Evolutionary conservation across 2,888 invertebrate genomes (phyloP).

Genomic region (Meta bourneti): DNA sequence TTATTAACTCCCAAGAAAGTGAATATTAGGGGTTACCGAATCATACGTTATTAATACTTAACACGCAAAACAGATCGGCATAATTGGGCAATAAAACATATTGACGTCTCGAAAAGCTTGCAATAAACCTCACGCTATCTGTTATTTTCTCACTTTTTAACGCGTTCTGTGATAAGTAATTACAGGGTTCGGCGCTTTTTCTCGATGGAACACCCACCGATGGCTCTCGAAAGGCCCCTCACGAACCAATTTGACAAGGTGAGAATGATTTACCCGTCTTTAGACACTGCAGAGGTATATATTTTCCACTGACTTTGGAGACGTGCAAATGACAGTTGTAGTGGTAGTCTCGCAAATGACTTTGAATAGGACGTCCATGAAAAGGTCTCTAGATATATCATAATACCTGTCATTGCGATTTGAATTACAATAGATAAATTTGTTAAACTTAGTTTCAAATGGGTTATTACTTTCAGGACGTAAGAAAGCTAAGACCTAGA

Average conservation of each 20-base stretch:
- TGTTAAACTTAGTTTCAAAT: too few species aligned
- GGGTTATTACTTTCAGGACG: too few species aligned
- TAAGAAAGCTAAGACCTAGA: too few species aligned
- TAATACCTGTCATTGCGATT: too few species aligned
- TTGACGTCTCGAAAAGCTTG: not conserved
- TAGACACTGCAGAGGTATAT: constrained; percentile 4
- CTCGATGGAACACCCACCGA: not conserved
- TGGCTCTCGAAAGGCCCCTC: not conserved
- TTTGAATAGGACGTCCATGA: too few species aligned
- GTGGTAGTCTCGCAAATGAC: not conserved
- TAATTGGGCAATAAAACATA: constrained; percentile 57
- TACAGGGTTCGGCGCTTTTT: constrained; percentile 16
- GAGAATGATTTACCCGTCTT: constrained; percentile 24
- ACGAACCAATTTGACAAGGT: constrained; percentile 28
- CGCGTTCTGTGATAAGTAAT: constrained; percentile 32
- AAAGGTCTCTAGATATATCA: too few species aligned
- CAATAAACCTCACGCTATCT: not conserved
- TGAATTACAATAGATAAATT: too few species aligned
- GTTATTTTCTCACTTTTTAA: constrained; percentile 12
- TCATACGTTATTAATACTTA: constrained; percentile 47
- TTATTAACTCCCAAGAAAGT: constrained; percentile 5
- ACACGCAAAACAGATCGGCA: constrained; percentile 39
- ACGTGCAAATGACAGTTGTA: constrained; percentile 5
- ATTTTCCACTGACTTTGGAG: constrained; percentile 14
- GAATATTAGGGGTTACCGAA: constrained; percentile 20